Percentiles rank a stretch among this genome's conserved stretches.
phyloP scores from a whole-genome alignment of 2,888 invertebrate genomes.

The Mantis religiosa region DNA sequence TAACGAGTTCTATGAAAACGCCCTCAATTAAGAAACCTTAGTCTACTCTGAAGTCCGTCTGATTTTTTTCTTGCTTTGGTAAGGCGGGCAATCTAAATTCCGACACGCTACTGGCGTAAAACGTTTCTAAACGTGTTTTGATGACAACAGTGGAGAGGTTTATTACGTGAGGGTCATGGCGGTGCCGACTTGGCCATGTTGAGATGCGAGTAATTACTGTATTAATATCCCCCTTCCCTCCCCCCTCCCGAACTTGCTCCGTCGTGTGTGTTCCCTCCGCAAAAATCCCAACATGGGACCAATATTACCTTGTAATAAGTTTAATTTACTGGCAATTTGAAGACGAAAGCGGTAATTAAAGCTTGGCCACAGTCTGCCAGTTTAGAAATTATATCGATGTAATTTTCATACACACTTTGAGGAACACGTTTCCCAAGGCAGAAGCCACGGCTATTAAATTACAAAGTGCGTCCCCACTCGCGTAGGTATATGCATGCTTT shows the following conservation, averaged over 20 bases:
- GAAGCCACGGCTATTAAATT: not conserved
- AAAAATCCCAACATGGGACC: not conserved
- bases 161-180: not conserved
- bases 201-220: not conserved
- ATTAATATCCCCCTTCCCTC: not conserved
- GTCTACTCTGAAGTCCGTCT: too few relatives aligned
- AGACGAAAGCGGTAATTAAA: not conserved
- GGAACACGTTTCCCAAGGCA: not conserved
- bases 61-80: not conserved
- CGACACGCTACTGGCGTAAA: not conserved
- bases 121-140: not conserved
- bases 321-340: not conserved
- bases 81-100: not conserved
- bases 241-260: not conserved
- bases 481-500: not conserved
- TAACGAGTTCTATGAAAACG: too few relatives aligned
- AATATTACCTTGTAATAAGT: not conserved
- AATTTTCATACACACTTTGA: not conserved
- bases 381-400: not conserved
- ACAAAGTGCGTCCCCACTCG: not conserved
- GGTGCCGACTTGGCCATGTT: not conserved
- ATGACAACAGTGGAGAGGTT: not conserved
- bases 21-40: too few relatives aligned
- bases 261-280: not conserved
- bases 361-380: not conserved